Conservation (phyloP, 2,113 vertebrate genomes). For the Gambusia affinis region DNA sequence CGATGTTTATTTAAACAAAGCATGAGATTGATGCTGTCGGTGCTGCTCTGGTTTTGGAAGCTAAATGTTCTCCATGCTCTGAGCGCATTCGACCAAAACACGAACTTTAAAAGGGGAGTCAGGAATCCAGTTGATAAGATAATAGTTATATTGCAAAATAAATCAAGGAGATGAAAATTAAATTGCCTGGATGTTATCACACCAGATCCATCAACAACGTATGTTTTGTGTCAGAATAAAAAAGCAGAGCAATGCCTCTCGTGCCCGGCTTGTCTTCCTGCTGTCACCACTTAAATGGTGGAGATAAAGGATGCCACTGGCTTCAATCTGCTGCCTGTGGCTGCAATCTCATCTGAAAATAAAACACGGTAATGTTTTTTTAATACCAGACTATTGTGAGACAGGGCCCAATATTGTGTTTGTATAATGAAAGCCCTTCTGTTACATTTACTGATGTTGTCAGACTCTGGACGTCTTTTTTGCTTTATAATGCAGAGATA, state of each 20-base stretch:
- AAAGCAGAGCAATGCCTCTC: slow-evolving; percentile 49
- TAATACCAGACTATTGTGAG: slow-evolving; percentile 62
- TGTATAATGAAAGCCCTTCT: slow-evolving; percentile 52
- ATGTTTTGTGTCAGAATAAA: slow-evolving; percentile 71
- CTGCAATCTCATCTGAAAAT: slow-evolving; percentile 67
- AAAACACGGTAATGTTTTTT: slow-evolving; percentile 71
- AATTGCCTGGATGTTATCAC: slow-evolving; percentile 79
- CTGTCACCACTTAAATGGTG: slow-evolving; percentile 68
- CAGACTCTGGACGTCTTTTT: slow-evolving; percentile 22
- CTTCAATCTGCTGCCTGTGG: slow-evolving; percentile 51
- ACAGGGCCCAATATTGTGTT: slow-evolving; percentile 63
- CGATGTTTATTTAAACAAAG: slow-evolving; percentile 17
- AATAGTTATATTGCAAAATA: slow-evolving; percentile 54
- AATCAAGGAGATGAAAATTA: slow-evolving; percentile 61
- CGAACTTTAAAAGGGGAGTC: slow-evolving; percentile 37
- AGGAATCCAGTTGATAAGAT: slow-evolving; percentile 35
- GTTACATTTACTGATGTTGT: slow-evolving; percentile 58
- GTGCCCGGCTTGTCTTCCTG: slow-evolving; percentile 60
- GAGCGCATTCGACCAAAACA: slow-evolving; percentile 28
- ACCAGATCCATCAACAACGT: slow-evolving; percentile 63
- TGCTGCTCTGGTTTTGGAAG: slow-evolving; percentile 5
- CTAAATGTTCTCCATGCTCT: slow-evolving; percentile 21
- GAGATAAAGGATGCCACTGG: slow-evolving; percentile 64
- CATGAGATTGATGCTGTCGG: slow-evolving; percentile 4
- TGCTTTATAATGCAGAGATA: slow-evolving; percentile 23